Evolutionary conservation across 1,140 invertebrate species (phyloP).

Genomic region (Sinonovacula constricta): DNA sequence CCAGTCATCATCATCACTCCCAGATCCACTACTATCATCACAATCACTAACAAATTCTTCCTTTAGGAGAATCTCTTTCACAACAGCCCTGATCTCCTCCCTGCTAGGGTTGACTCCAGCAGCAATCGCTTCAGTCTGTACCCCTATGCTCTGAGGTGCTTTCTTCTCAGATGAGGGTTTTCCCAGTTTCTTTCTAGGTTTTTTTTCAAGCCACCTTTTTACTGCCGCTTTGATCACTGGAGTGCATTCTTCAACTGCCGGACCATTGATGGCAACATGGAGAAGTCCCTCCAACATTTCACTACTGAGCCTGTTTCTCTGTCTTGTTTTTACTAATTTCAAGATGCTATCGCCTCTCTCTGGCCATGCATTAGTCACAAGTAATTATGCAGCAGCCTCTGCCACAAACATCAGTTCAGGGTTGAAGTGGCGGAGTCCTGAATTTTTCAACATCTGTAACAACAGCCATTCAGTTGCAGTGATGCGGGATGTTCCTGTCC

Average conservation of each 20-base stretch:
- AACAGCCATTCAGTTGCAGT: conserved; percentile 31
- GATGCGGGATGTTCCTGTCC: not conserved
- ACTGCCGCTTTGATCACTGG: not conserved
- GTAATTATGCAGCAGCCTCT: conserved; percentile 28
- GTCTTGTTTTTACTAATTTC: conserved; percentile 32
- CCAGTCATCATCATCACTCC: no score
- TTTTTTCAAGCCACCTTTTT: not conserved
- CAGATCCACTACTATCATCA: no score
- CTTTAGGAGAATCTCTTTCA: conserved; percentile 16
- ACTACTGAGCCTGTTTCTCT: conserved; percentile 1
- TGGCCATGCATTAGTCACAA: conserved; percentile 26
- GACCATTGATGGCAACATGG: conserved; percentile 32
- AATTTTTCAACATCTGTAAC: not conserved
- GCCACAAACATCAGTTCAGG: not conserved
- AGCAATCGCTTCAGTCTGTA: not conserved
- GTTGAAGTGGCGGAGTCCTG: not conserved
- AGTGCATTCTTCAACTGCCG: not conserved
- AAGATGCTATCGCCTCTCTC: conserved; percentile 1
- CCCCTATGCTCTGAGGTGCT: not conserved
- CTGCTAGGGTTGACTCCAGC: not conserved
- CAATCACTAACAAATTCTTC: no score
- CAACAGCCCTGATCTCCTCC: not conserved
- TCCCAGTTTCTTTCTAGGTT: conserved; percentile 8
- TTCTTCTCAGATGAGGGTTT: not conserved
- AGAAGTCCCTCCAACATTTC: conserved; percentile 11